Evolutionary conservation across 2,113 vertebrate genomes (phyloP).

Genomic region (Aldabrachelys gigantea): DNA sequence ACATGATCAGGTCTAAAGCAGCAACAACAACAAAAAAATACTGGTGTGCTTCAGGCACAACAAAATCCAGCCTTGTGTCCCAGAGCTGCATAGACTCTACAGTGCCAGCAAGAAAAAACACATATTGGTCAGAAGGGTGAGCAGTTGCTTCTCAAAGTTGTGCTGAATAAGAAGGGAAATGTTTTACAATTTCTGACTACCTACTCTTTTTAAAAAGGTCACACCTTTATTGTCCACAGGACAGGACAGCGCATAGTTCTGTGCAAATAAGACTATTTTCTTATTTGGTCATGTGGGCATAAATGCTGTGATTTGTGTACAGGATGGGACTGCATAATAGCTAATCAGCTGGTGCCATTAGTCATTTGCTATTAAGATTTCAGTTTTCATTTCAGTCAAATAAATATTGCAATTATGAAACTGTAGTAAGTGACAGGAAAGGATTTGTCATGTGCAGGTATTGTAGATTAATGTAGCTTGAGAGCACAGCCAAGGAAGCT

Average conservation of each 20-base stretch:
- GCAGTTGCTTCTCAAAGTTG: neutral
- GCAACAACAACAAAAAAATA: neutral
- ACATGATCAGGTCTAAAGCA: neutral
- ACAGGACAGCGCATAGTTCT: neutral
- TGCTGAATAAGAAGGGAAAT: neutral
- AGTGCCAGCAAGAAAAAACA: neutral
- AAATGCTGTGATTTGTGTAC: neutral
- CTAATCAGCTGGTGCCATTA: neutral
- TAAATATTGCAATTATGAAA: neutral
- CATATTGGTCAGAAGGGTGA: neutral
- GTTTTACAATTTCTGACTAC: neutral
- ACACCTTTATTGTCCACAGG: neutral
- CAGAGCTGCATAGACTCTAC: neutral
- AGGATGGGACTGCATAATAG: neutral
- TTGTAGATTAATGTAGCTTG: neutral
- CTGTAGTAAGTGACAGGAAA: neutral
- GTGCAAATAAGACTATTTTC: neutral
- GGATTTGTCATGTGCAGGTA: neutral
- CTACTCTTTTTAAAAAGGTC: neutral
- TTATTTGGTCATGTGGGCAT: neutral
- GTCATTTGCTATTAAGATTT: neutral
- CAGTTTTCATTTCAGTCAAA: neutral
- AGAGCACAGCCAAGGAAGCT: neutral
- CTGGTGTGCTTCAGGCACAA: neutral
- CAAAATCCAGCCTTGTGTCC: neutral